phyloP scores from a whole-genome alignment of 2,888 invertebrate species.

The Euproctis similis region DNA sequence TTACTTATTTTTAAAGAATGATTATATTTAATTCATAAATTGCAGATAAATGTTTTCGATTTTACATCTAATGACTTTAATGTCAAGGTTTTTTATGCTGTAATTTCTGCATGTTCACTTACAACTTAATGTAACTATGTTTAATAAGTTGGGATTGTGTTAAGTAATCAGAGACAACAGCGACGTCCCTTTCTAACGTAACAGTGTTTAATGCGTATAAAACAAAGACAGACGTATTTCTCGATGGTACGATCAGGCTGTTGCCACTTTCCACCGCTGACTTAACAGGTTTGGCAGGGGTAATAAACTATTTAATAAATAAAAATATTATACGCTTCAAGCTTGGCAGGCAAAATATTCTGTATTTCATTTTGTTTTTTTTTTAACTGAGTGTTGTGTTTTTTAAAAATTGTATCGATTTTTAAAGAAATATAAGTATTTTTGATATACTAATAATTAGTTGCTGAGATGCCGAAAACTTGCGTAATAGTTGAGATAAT shows the following conservation, averaged over 20 bases:
- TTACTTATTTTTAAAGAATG: constrained; percentile 39
- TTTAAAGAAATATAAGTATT: too few relatives aligned
- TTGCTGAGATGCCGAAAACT: too few relatives aligned
- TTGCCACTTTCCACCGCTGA: constrained; percentile 56
- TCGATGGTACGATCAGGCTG: constrained; percentile 23
- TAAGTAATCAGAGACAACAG: constrained; percentile 36
- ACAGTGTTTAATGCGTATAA: constrained; percentile 14
- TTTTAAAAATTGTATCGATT: too few relatives aligned
- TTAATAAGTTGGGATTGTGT: constrained; percentile 42
- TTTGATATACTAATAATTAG: too few relatives aligned
- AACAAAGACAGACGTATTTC: constrained; percentile 39
- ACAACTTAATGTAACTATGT: constrained; percentile 29
- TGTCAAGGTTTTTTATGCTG: constrained; percentile 25
- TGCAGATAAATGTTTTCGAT: constrained; percentile 44
- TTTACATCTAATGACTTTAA: constrained; percentile 23
- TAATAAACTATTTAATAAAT: constrained; percentile 30
- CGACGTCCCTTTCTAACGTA: constrained; percentile 29
- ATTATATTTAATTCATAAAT: constrained; percentile 36
- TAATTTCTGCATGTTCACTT: constrained; percentile 18
- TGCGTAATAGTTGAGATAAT: too few relatives aligned
- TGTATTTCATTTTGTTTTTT: too few relatives aligned
- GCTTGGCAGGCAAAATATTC: too few relatives aligned
- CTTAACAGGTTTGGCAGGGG: constrained; percentile 63
- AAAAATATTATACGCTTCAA: neutral
- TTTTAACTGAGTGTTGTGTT: too few relatives aligned